Evolutionary conservation across 2,113 vertebrate species (phyloP), one percentile per base, ranked within the genome.

Genomic region (Brachyistius frenatus): DNA sequence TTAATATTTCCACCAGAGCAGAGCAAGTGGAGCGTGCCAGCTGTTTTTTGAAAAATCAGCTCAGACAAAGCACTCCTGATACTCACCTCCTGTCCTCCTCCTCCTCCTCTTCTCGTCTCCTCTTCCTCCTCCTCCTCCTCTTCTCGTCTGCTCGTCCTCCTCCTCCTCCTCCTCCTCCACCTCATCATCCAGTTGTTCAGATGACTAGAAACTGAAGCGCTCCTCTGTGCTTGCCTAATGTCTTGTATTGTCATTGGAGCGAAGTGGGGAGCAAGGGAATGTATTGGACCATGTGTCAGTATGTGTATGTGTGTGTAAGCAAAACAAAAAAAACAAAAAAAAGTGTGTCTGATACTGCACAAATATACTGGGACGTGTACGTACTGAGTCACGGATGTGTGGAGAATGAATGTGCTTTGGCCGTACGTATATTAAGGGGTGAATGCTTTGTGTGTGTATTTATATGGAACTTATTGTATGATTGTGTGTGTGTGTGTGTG

Each of bases 201-300:
- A 86, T 73, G 85, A 88, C 75, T 79, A 77, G 76, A 86, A 86
- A 81, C 84, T 68, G 76, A 79, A 76, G 80, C 76, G 23, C 49
- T 88, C 68, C 62, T 87, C 86, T 53, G 70, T 58, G 81, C 77
- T 87, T 58, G 66, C 66, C 78, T 91, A 87, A 90, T 89, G 89
- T 90, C 66, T 74, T 88, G 76, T 76, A 72, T 87, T 90, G 86
- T 87, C 87, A 89, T 54, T 77, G 90, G 86, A 88, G 90, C 86
- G 81, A 83, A 73, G 56, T 76, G 14, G 57, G 68, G 68, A 85
- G 82, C 62, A 76, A 62, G 78, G 71, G 64, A 49, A 67, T 76
- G 84, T 85, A 84, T 76, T 84, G 81, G 78, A 84, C 89, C 86
- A 66, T 86, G 81, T 86, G 89, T 89, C 73, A 68, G 76, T 33